These are phyloP conservation scores for Luehdorfia chinensis DNA, from an alignment of 1,140 invertebrate genomes.

Conservation along the genomic window DNA sequence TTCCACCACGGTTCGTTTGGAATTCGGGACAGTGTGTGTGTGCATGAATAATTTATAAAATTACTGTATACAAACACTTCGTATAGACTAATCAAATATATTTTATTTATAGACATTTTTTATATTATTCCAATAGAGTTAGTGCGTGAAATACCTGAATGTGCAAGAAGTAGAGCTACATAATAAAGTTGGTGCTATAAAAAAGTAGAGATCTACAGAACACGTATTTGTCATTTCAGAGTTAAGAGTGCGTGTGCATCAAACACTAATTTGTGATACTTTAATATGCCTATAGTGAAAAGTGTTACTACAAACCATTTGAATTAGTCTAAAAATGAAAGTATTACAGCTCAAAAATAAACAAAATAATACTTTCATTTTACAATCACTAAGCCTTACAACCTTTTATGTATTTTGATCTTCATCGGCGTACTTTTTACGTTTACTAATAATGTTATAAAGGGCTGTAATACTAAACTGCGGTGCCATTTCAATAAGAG, in stretches of 20 bases:
- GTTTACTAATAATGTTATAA: constrained; percentile 28
- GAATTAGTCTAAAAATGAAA: not conserved
- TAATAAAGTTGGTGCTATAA: constrained; percentile 31
- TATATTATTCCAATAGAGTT: not conserved
- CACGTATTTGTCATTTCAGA: constrained; percentile 29
- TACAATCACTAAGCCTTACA: constrained; percentile 3
- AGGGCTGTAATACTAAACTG: constrained; percentile 25
- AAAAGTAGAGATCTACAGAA: constrained; percentile 23
- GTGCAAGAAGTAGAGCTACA: constrained; percentile 35
- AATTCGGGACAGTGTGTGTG: not conserved
- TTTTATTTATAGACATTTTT: not conserved
- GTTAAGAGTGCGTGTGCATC: constrained; percentile 52
- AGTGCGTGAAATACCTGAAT: constrained; percentile 7
- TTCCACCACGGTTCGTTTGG: constrained; percentile 6
- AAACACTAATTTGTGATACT: constrained; percentile 55
- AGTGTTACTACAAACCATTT: constrained; percentile 25
- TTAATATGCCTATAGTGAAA: constrained; percentile 40
- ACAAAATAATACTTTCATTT: constrained; percentile 13
- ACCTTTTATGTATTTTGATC: constrained; percentile 6
- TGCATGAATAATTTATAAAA: constrained; percentile 10
- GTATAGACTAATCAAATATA: constrained; percentile 5
- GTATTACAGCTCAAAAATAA: not conserved
- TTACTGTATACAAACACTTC: constrained; percentile 3
- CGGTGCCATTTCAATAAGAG: constrained; percentile 33
- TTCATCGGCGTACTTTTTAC: constrained; percentile 1